phyloP scores from a whole-genome alignment of 2,888 invertebrate genomes.

The Eledona agricola region DNA sequence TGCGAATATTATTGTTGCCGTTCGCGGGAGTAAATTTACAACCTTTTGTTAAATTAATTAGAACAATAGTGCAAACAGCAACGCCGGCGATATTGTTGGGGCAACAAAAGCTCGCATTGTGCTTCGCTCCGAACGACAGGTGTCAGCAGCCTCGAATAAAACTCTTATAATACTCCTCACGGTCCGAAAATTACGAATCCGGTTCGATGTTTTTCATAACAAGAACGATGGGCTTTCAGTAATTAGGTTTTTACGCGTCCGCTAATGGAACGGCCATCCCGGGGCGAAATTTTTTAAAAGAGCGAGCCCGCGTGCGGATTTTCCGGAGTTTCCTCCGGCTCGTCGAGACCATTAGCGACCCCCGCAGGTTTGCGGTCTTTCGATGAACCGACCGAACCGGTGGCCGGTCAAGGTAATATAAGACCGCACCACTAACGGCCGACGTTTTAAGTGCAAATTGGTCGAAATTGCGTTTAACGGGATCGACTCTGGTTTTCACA shows the following conservation, averaged over 20 bases:
- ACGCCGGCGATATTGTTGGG: constrained; percentile 7
- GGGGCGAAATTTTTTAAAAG: background rate
- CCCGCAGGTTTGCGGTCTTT: constrained; percentile 37
- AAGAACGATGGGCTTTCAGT: constrained; percentile 20
- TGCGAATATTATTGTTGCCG: constrained; percentile 25
- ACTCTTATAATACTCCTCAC: constrained; percentile 4
- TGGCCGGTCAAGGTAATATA: constrained; percentile 35
- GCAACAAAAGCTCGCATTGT: constrained; percentile 11
- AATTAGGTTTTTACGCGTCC: constrained; percentile 20
- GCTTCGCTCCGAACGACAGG: background rate
- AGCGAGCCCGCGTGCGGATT: constrained; percentile 1
- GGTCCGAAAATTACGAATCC: constrained; percentile 2
- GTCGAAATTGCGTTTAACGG: constrained; percentile 30
- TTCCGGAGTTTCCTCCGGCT: constrained; percentile 17
- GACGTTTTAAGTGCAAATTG: constrained; percentile 37
- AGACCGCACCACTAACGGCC: constrained; percentile 32
- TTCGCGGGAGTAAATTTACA: constrained; percentile 10
- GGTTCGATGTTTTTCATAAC: background rate
- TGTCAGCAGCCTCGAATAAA: background rate
- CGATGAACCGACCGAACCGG: constrained; percentile 32
- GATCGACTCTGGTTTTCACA: constrained; percentile 31
- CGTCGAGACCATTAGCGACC: constrained; percentile 32
- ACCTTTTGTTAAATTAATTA: constrained; percentile 20
- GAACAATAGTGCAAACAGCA: constrained; percentile 22
- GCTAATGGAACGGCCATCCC: constrained; percentile 6